Evolutionary conservation across 2,797 vertebrate genomes (phyloP).

Genomic region (Gouania willdenowi): DNA sequence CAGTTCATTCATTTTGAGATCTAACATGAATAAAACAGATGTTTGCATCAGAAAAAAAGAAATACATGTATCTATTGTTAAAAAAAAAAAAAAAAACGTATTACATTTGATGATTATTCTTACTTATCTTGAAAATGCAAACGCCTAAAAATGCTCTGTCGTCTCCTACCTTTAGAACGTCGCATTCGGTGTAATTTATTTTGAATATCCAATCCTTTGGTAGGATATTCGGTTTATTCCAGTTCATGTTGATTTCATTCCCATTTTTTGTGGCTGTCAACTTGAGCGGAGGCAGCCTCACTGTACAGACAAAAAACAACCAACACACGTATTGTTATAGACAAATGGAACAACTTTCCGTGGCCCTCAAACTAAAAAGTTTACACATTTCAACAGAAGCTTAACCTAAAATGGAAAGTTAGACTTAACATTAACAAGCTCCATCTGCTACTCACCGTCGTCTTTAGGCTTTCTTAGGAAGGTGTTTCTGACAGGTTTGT

Average conservation of each 20-base stretch:
- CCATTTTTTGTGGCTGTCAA: constrained; percentile 2
- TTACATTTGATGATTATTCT: neutral
- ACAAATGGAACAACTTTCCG: too few species aligned
- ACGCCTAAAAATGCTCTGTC: too few species aligned
- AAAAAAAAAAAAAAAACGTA: neutral
- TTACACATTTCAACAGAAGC: constrained; percentile 7
- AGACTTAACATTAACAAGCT: too few species aligned
- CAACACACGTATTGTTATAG: neutral
- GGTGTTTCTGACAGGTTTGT: neutral
- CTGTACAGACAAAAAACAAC: constrained; percentile 21
- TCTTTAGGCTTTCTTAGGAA: fast-evolving
- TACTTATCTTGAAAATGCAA: too few species aligned
- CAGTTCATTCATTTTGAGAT: too few species aligned
- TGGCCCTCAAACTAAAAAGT: too few species aligned
- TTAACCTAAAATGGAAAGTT: too few species aligned
- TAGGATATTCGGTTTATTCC: neutral
- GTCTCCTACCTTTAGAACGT: too few species aligned
- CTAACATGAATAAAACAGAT: too few species aligned
- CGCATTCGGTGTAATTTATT: constrained; percentile 27
- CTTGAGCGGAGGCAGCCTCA: neutral
- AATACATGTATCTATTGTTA: too few species aligned
- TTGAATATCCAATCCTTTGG: fast-evolving
- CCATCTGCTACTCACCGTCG: neutral
- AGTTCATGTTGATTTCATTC: neutral
- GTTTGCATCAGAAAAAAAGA: too few species aligned